Evolutionary conservation across 2,888 invertebrate genomes (phyloP), one percentile per base, ranked within the genome.

Genomic region (Coelinius sp.): DNA sequence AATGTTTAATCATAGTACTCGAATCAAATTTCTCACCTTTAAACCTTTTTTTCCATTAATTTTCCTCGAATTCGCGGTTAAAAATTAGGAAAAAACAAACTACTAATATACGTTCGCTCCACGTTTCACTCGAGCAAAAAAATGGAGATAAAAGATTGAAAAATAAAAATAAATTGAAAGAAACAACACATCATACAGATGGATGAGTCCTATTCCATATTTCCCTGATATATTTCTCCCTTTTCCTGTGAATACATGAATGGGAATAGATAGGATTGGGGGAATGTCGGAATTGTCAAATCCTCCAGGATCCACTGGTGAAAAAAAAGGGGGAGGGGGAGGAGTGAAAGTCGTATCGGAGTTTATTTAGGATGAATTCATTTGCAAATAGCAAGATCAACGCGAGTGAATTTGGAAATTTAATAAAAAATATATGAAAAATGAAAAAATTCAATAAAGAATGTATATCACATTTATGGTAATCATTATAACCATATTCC

Each of bases 191-290:
- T 41, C 41, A 41, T 6, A 12, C 41, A 17, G 8, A 20, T 12
- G n/a, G 12, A 52, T 52, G 25, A 10, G 52, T 1, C 24, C 12
- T 24, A 24, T 52, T 52, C 24, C 56, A 4, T 41, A 14, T 8
- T n/a, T n/a, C n/a, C n/a, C n/a, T 2, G 20, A 46, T 17, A 20
- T 46, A 46, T 20, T 17, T 24, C n/a, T 14, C 35, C 25, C 31
- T 14, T 31, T 52, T 25, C 14, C 31, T 6, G 14, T 52, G 70
- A 70, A 64, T 64, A 64, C n/a, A 64, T 70, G 70, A 70, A 63
- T 63, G 64, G 64, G 64, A 70, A 49, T 64, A 64, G 64, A 70
- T 63, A 64, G 46, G 14, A 70, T 38, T 63, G 63, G 14, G 56
- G 4, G n/a, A 56, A 27, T 56, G n/a, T n/a, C 27, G 6, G 27